phyloP scores from a whole-genome alignment of 1,140 invertebrate species.

The Bombus breviceps region DNA sequence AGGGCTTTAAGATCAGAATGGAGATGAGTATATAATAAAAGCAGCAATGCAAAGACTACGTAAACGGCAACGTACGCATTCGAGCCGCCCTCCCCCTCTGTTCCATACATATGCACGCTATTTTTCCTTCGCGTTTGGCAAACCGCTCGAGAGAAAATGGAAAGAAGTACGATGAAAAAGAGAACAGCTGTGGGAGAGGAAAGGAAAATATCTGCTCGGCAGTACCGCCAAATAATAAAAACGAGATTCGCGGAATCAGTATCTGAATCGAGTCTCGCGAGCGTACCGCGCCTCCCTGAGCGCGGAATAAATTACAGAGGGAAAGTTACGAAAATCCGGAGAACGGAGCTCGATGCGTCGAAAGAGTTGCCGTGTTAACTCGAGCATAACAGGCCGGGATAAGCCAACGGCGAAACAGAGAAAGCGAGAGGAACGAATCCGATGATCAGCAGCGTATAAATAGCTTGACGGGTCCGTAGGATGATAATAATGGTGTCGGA shows the following conservation, averaged over 20 bases:
- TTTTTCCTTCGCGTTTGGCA: conserved; percentile 54
- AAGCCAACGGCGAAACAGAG: not conserved
- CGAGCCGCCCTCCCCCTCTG: too few relatives aligned
- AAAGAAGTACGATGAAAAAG: not conserved
- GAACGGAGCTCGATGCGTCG: not conserved
- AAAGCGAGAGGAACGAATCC: not conserved
- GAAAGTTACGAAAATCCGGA: conserved; percentile 11
- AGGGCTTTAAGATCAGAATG: conserved; percentile 48
- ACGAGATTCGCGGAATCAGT: not conserved
- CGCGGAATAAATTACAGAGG: conserved; percentile 38
- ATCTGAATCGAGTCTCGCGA: conserved; percentile 28
- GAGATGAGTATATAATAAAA: conserved; percentile 59
- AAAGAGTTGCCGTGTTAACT: conserved; percentile 22
- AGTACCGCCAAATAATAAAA: conserved; percentile 26
- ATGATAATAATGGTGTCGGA: conserved; percentile 39
- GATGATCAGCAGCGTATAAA: conserved; percentile 26
- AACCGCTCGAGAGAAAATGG: conserved; percentile 47
- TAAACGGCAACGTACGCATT: conserved; percentile 4
- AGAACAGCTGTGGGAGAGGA: not conserved
- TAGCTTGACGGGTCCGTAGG: not conserved
- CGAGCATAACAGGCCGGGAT: not conserved
- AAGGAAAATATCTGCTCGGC: conserved; percentile 11
- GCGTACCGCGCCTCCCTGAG: not conserved
- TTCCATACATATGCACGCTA: conserved; percentile 21
- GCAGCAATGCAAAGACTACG: conserved; percentile 3